phyloP scores from a whole-genome alignment of 1,140 invertebrate species.

The Bilobella aurantiaca region DNA sequence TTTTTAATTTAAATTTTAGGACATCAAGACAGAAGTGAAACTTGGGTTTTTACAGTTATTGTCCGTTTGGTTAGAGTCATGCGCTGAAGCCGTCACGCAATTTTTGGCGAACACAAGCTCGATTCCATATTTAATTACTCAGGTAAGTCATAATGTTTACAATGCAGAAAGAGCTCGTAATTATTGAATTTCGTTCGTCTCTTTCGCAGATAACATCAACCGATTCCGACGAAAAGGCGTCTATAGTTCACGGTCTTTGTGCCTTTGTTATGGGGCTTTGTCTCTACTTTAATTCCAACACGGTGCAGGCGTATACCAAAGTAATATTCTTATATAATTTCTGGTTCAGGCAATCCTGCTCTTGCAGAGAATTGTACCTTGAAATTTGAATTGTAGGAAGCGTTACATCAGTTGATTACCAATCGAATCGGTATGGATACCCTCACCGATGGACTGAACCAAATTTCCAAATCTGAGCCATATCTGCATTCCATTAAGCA shows the following conservation, averaged over 20 bases:
- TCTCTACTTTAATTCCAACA: conserved; percentile 83
- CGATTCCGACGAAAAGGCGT: conserved; percentile 77
- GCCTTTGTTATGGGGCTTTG: conserved; percentile 90
- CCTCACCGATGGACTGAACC: conserved; percentile 73
- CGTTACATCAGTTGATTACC: conserved; percentile 71
- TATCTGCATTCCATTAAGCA: conserved; percentile 87
- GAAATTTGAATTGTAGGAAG: too few species aligned
- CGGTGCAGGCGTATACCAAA: conserved; percentile 61
- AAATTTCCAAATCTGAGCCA: conserved; percentile 76
- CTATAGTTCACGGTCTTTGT: conserved; percentile 78
- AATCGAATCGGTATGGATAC: conserved; percentile 85
- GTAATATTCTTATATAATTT: conserved; percentile 35
- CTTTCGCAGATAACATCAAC: conserved; percentile 48
- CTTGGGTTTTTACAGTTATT: conserved; percentile 85
- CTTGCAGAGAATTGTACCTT: too few species aligned
- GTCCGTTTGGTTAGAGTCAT: conserved; percentile 77
- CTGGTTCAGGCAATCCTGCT: conserved; percentile 10
- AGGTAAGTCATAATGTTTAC: conserved; percentile 44
- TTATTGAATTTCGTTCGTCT: neutral
- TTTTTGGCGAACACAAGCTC: conserved; percentile 76
- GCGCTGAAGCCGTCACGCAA: conserved; percentile 66
- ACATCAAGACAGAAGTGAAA: conserved; percentile 75
- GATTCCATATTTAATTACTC: conserved; percentile 70
- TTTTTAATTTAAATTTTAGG: conserved; percentile 40
- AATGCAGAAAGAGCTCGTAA: neutral